Base-by-base conservation (phyloP, 2,113 vertebrate genomes). In the Noturus placidus region DNA sequence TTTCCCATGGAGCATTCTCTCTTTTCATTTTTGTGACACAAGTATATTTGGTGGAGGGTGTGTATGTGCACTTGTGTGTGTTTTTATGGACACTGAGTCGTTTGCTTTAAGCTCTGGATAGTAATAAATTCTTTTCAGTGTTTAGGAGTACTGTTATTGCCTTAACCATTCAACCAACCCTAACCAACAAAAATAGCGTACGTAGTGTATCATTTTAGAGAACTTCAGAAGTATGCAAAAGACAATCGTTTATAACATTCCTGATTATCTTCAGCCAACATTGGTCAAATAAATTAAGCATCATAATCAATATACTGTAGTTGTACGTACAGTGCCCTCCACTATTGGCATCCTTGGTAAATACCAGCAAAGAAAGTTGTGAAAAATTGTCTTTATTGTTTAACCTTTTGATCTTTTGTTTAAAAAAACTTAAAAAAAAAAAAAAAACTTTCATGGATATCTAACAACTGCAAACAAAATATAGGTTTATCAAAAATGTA, bases 1-100 rank as follows among this genome's bases (percentile, higher is more conserved):
- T 85, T 90, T 80, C 70, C 84, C 61, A 86, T 70, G 42, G 77
- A 56, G 74, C 46, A 54, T 90, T 85, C 59, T 69, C 42, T 25
- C 54, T 61, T 61, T 85, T 59, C 9, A 59, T 70, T 80, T 88
- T 84, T 56, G 46, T 54, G 27, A 83, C 33, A 46, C 74, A 80
- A 80, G 61, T 35, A 83, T 69, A 30, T 86, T 59, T 83, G 84
- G 63, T 69, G 54, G 72, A 80, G 54, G 19, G 46, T 52, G 83
- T 82, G 65, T 70, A 77, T 59, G 76, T 56, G 57, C 59, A 25
- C 57, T 61, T 83, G 70, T 57, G 83, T 69, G 30, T 57, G 22
- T 52, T 14, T 65, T 38, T 52, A 79, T 54, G 76, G 54, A 82
- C 50, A 59, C 46, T 2, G 42, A 35, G 33, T 46, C 65, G 50